Base-by-base conservation (phyloP, 2,797 vertebrate genomes). In the Enteromius mattozi region DNA sequence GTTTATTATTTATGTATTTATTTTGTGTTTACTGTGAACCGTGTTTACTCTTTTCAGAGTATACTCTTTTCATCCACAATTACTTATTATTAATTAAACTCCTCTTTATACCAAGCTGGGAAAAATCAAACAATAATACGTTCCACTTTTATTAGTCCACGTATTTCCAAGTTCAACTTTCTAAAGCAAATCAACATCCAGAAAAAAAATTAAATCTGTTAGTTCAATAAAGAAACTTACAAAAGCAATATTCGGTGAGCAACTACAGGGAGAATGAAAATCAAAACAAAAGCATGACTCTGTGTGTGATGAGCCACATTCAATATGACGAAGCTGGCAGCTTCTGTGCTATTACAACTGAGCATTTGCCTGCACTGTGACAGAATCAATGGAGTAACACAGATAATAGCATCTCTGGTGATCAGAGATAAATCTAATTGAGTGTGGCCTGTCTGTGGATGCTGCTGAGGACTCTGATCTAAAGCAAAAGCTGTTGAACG, bases 391-490 rank as follows among this genome's bases (percentile, higher is more conserved):
- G 54, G 16, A 33, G 56, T 35, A 76, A 71, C 72, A 84, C 30
- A 74, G 40, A 85, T 83, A 86, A 87, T 81, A 68, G 77, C 66
- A 51, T n/a, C n/a, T 30, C 59, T 59, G 77, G 59, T 80, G 86
- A 87, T 80, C 80, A 59, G 51, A 81, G 78, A 78, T 84, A 72
- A 68, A 85, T 65, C 51, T 69, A 68, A 84, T 74, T 84, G 71
- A n/a, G 45, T 35, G 16, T 30, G 63, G 12, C 78, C 42, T 81
- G 65, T 78, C 51, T 81, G 66, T 72, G 86, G 3, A 21, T 56
- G 45, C 59, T 80, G 40, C 14, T 24, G 42, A 65, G 35, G 17
- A 27, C 42, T n/a, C 37, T 45, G 37, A 49, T 82, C 68, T 66
- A 71, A 80, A 37, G 47, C 14, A 74, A 17, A 6, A 19, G 63